Percentiles rank a stretch among this genome's conserved stretches.
Conservation (phyloP, 2,888 invertebrate species). For the Choristoneura rosaceana region DNA sequence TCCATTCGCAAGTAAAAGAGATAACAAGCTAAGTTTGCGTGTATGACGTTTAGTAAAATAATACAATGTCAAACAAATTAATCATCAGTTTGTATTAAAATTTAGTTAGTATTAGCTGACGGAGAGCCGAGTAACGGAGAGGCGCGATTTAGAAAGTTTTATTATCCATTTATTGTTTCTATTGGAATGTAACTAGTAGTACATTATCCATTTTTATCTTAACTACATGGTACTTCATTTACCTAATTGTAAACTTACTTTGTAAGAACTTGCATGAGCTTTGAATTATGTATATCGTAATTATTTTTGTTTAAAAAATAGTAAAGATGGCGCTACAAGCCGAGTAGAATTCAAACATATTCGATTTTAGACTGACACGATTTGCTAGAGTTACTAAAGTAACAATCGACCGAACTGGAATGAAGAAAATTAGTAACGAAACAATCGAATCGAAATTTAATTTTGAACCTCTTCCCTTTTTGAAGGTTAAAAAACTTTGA, state of each 20-base stretch:
- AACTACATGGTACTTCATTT: constrained; percentile 72
- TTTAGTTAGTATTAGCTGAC: constrained; percentile 52
- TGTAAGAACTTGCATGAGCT: constrained; percentile 73
- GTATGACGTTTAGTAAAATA: background rate
- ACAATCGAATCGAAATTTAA: too few relatives aligned
- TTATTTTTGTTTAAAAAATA: constrained; percentile 38
- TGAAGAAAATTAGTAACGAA: too few relatives aligned
- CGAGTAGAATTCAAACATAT: background rate
- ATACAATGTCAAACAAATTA: constrained; percentile 2
- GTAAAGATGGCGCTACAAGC: constrained; percentile 6
- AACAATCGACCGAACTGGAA: too few relatives aligned
- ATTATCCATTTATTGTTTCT: constrained; percentile 85
- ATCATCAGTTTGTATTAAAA: constrained; percentile 23
- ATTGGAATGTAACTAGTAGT: constrained; percentile 59
- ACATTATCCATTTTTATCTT: constrained; percentile 67
- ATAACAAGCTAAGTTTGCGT: background rate
- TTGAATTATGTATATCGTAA: constrained; percentile 50
- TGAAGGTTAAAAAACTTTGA: too few relatives aligned
- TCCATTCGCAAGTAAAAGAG: background rate
- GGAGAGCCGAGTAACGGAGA: constrained; percentile 49
- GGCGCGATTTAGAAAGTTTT: constrained; percentile 68
- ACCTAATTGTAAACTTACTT: constrained; percentile 59
- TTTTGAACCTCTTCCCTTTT: too few relatives aligned
- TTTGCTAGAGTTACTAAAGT: background rate
- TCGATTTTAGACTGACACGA: background rate